Conservation (phyloP, 2,888 invertebrate species). For the Chrysopilus asiliformis region DNA sequence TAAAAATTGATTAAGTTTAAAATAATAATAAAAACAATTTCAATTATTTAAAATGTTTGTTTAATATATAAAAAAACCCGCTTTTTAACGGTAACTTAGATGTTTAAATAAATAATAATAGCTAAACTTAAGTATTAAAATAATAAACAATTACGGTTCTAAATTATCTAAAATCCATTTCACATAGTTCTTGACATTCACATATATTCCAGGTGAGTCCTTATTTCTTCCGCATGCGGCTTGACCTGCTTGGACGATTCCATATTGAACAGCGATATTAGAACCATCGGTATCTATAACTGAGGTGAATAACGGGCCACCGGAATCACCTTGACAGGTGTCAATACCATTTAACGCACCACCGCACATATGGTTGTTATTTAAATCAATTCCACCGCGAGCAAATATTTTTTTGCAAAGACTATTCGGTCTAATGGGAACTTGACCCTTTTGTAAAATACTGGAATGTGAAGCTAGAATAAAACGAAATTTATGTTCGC, state of each 20-base stretch:
- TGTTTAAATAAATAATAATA: too few species aligned
- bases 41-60: too few species aligned
- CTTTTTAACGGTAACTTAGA: too few species aligned
- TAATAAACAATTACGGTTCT: too few species aligned
- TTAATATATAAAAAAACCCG: too few species aligned
- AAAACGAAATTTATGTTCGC: not conserved
- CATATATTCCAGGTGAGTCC: constrained; percentile 42
- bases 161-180: constrained; percentile 35
- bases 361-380: constrained; percentile 46
- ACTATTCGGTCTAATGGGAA: constrained; percentile 27
- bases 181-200: constrained; percentile 39
- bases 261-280: constrained; percentile 35
- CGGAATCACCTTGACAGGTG: constrained; percentile 16
- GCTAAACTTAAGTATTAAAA: too few species aligned
- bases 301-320: constrained; percentile 18
- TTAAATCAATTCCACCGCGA: too few species aligned
- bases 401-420: constrained; percentile 25
- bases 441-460: constrained; percentile 27
- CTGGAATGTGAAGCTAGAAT: constrained; percentile 4
- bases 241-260: constrained; percentile 51
- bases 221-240: constrained; percentile 36
- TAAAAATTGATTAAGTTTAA: too few species aligned
- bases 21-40: too few species aligned
- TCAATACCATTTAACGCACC: constrained; percentile 31
- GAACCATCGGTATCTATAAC: constrained; percentile 16